Percentiles rank a stretch among this genome's conserved stretches.
Conservation (phyloP, 1,140 invertebrate species). For the Orius insidiosus region DNA sequence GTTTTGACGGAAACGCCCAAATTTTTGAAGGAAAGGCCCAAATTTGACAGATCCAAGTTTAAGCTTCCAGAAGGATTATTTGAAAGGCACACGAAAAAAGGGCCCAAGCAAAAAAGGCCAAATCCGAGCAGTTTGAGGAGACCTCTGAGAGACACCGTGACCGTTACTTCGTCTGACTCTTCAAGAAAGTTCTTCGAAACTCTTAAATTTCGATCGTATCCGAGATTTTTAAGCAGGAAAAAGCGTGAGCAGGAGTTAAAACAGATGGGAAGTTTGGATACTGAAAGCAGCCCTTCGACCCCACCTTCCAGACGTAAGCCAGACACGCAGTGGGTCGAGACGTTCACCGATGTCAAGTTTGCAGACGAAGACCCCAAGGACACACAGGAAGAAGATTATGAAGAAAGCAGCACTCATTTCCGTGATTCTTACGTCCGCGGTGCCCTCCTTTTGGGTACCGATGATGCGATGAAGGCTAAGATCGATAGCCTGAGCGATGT, state of each 20-base stretch:
- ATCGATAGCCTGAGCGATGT: slow-evolving; percentile 19
- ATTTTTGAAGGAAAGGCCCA: slow-evolving; percentile 22
- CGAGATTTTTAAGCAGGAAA: slow-evolving; percentile 49
- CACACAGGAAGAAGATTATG: slow-evolving; percentile 16
- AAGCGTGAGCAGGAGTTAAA: slow-evolving; percentile 21
- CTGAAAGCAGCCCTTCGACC: slow-evolving; percentile 15
- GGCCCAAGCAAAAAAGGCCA: slow-evolving; percentile 27
- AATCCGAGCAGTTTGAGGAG: slow-evolving; percentile 18
- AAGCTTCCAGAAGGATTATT: slow-evolving; percentile 34
- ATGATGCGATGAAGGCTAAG: slow-evolving; percentile 13
- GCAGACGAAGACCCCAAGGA: slow-evolving; percentile 18
- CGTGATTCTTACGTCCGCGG: slow-evolving; percentile 19
- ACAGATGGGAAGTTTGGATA: slow-evolving; percentile 11
- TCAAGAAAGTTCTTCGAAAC: slow-evolving; percentile 37
- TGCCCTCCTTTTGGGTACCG: slow-evolving; percentile 10
- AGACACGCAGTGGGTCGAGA: slow-evolving; percentile 15
- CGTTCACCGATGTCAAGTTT: slow-evolving; percentile 19
- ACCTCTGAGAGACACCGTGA: slow-evolving; percentile 17
- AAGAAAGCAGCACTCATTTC: slow-evolving; percentile 16
- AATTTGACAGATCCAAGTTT: slow-evolving; percentile 38
- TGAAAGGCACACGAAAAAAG: slow-evolving; percentile 5
- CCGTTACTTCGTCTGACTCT: slow-evolving; percentile 12
- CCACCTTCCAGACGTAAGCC: slow-evolving; percentile 10
- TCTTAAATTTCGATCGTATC: slow-evolving; percentile 53
- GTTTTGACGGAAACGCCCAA: slow-evolving; percentile 36